These are phyloP conservation scores for Philopotamus ludificatus DNA, from an alignment of 1,140 invertebrate genomes.

Conservation along the genomic window DNA sequence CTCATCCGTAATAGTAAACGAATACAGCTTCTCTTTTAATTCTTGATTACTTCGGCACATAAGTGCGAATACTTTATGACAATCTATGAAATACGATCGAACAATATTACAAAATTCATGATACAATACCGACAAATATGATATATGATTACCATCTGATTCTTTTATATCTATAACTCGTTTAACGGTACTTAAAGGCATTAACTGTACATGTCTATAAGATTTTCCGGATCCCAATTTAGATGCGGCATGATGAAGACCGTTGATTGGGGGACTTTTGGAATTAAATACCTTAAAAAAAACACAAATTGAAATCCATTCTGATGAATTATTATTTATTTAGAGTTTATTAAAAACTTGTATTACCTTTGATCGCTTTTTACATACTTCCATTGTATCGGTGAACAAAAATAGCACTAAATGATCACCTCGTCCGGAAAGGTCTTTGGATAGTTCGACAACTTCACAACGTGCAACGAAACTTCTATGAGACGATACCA, in stretches of 20 bases:
- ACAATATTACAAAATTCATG: neutral
- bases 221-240: slow-evolving; percentile 71
- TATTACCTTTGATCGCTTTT: slow-evolving; percentile 76
- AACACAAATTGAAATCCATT: slow-evolving; percentile 31
- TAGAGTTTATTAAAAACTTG: slow-evolving; percentile 11
- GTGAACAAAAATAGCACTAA: slow-evolving; percentile 90
- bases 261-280: slow-evolving; percentile 68
- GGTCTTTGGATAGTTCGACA: slow-evolving; percentile 80
- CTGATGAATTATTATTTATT: slow-evolving; percentile 37
- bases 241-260: slow-evolving; percentile 54
- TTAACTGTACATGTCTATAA: slow-evolving; percentile 88
- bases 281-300: slow-evolving; percentile 62
- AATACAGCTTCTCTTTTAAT: slow-evolving; percentile 83
- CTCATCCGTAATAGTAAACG: slow-evolving; percentile 81
- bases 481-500: slow-evolving; percentile 87
- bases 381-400: slow-evolving; percentile 90
- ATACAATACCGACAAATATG: neutral
- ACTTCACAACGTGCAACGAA: slow-evolving; percentile 88
- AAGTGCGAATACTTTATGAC: slow-evolving; percentile 85
- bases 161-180: slow-evolving; percentile 87
- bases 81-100: slow-evolving; percentile 58
- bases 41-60: slow-evolving; percentile 80
- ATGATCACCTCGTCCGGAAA: slow-evolving; percentile 83
- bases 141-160: slow-evolving; percentile 64
- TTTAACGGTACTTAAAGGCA: slow-evolving; percentile 84